A percentile compares a stretch with the other conserved stretches of the same genome.
These are phyloP conservation scores for Rhamnusium bicolor DNA, from an alignment of 2,888 invertebrate species.

Conservation along the genomic window DNA sequence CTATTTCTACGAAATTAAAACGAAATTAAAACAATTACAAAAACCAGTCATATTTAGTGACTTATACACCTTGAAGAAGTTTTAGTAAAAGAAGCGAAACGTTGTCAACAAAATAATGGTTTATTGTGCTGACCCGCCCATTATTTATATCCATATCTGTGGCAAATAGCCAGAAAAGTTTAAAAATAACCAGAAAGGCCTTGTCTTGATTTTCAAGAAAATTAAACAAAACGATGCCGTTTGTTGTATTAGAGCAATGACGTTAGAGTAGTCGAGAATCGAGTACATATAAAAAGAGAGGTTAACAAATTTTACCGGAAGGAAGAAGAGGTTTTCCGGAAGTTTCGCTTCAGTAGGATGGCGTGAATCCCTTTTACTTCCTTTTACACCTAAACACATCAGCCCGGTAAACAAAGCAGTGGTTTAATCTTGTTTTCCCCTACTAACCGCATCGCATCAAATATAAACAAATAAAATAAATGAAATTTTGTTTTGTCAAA, in stretches of 20 bases:
- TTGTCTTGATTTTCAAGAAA: no score
- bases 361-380: constrained; percentile 40
- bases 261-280: constrained; percentile 11
- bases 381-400: constrained; percentile 46
- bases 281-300: constrained; percentile 28
- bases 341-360: constrained; percentile 35
- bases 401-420: constrained; percentile 38
- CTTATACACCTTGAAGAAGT: no score
- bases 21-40: no score
- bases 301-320: constrained; percentile 45
- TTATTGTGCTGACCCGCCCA: no score
- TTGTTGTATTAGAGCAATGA: constrained; percentile 49
- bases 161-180: no score
- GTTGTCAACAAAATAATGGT: no score
- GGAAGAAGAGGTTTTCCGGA: constrained; percentile 46
- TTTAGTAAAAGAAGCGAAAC: no score
- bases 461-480: constrained; percentile 41
- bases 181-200: no score
- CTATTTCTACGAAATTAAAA: no score
- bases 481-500: constrained; percentile 20
- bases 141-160: no score
- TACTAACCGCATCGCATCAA: constrained; percentile 31
- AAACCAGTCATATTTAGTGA: no score
- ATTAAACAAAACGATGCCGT: neutral
- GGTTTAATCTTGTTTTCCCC: constrained; percentile 42